Base-by-base conservation (phyloP, 2,113 vertebrate species). In the Vulpes ferrilata region DNA sequence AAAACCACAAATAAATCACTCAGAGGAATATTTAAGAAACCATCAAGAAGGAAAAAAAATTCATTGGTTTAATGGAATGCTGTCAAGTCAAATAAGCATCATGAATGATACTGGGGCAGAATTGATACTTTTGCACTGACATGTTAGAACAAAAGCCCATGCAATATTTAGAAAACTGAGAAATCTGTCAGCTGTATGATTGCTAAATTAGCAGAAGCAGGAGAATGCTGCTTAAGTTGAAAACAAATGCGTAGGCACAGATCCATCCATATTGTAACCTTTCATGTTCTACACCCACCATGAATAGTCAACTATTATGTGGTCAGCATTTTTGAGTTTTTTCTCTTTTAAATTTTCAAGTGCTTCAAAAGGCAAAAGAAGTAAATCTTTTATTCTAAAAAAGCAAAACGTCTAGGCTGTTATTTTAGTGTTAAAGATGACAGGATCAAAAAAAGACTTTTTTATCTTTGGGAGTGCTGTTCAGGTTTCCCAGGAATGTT, bases 61-160 rank as follows among this genome's bases (percentile, higher is more conserved):
- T 99, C 98, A 99, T 99, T 99, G 99, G 98, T 99, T 99, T 99
- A 99, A 99, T 99, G 99, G 99, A 99, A 99, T 98, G 98, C 98
- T 99, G 98, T 99, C 99, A 99, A 99, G 98, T 98, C 98, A 99
- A 99, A 99, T 99, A 98, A 99, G 98, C 98, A 98, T 99, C 99
- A 99, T 97, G 97, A 99, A 98, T 94, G 98, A 99, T 98, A 99
- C 97, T 92, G 98, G 98, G 98, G 98, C 98, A 98, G 98, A 99
- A 99, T 98, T 99, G 98, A 99, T 99, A 99, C 98, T 99, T 99
- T 98, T 99, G 98, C 98, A 98, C 98, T 99, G 99, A 99, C 98
- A 99, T 98, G 98, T 99, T 99, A 99, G 99, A 99, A 99, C 98
- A 99, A 99, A 99, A 99, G 98, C 98, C 98, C 98, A 99, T 99